Conservation (phyloP, 2,113 vertebrate species). For the Grammomys dolichurus region DNA sequence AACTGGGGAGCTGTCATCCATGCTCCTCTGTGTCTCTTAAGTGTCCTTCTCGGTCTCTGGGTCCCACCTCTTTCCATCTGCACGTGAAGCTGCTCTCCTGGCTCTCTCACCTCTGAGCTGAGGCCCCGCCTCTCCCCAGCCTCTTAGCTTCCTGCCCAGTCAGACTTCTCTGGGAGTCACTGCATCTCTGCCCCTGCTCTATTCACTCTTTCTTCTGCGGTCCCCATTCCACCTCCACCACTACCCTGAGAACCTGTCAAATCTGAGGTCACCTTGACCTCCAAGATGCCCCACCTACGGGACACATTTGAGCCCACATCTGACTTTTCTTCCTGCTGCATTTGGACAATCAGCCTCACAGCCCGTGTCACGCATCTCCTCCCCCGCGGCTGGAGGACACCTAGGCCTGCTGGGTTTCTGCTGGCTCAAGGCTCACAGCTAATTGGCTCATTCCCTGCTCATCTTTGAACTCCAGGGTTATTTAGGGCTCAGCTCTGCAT, state of each 20-base stretch:
- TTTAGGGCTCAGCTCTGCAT: neutral
- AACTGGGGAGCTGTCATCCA: neutral
- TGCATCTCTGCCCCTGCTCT: neutral
- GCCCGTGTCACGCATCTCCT: neutral
- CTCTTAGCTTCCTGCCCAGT: neutral
- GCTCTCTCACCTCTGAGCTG: neutral
- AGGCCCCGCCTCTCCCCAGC: neutral
- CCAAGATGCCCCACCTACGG: neutral
- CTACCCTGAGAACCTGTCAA: neutral
- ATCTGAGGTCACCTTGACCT: slow-evolving; percentile 14
- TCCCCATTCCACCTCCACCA: neutral
- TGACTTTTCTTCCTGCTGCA: neutral
- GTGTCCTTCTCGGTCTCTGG: neutral
- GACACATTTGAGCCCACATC: neutral
- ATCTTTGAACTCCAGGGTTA: neutral
- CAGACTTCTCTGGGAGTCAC: neutral
- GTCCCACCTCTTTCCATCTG: neutral
- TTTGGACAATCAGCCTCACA: neutral
- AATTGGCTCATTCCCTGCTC: neutral
- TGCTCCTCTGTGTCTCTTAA: neutral
- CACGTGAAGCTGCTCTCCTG: slow-evolving; percentile 10
- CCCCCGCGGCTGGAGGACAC: neutral
- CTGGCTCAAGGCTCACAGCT: neutral
- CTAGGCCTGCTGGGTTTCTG: neutral
- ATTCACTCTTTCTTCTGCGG: neutral